Base-by-base conservation (phyloP, 2,113 vertebrate genomes). In the Abramis brama region DNA sequence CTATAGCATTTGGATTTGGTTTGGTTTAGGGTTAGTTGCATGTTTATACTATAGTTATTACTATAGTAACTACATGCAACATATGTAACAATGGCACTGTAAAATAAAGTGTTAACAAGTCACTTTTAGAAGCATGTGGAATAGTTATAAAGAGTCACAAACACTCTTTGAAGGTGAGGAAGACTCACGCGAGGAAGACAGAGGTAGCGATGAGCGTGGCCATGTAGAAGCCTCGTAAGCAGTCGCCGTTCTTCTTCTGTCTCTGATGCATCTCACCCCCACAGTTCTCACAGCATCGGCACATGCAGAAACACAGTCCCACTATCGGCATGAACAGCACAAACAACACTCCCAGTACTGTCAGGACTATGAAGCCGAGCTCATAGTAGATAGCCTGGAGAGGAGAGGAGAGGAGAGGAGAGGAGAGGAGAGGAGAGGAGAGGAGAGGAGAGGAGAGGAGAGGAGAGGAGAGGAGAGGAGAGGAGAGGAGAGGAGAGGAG, bases 221-320 rank as follows among this genome's bases (percentile, higher is more conserved):
- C 0, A 96, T 93, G 82, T 95, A 96, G 94, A 93, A 96, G 68
- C 96, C 95, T 90, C 96, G 94, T 85, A 94, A 96, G 92, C 95
- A 98, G 89, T 96, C 94, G 0, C 94, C 91, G 17, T 97, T 98
- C 91, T 96, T 96, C 92, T 96, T 96, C 93, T 99, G 97, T 52
- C 97, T 95, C 93, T 99, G 98, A 91, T 99, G 97, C 97, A 99
- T 97, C 90, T 99, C 96, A 27, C 98, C 98, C 55, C 98, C 98
- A 39, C 98, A 99, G 95, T 96, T 99, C 87, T 98, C 96, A 89
- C 96, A 97, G 94, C 97, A 99, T 30, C 98, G 98, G 86, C 98
- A 99, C 94, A 97, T 43, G 78, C 97, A 97, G 89, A 99, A 97
- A 91, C 94, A 97, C 75, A 91, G 88, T 85, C 96, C 98, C 57